These are phyloP conservation scores for Lordiphosa fenestrarum DNA, from an alignment of 2,888 invertebrate species.

Conservation along the genomic window DNA sequence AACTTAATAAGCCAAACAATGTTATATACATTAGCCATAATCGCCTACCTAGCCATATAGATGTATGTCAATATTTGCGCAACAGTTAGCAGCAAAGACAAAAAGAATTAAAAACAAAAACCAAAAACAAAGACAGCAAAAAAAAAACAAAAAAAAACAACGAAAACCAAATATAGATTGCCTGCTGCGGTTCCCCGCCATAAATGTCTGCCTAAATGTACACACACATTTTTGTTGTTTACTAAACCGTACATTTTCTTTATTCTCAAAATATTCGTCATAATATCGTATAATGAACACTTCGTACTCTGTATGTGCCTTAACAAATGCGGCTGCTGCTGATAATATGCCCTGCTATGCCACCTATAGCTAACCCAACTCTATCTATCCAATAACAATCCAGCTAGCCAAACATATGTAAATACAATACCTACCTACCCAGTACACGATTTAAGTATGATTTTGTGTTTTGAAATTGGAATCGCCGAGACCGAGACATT, in stretches of 20 bases:
- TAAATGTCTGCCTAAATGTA: conserved; percentile 59
- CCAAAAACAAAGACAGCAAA: conserved; percentile 25
- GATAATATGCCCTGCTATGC: conserved; percentile 41
- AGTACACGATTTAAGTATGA: conserved; percentile 13
- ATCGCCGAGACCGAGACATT: conserved; percentile 11
- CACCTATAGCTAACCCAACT: conserved; percentile 41
- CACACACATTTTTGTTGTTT: conserved; percentile 40
- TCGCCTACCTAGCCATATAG: conserved; percentile 30
- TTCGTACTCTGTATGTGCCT: conserved; percentile 49
- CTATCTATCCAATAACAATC: conserved; percentile 22
- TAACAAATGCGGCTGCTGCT: conserved; percentile 45
- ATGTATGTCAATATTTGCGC: conserved; percentile 58
- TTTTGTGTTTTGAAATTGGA: conserved; percentile 11
- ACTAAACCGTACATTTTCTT: conserved; percentile 15
- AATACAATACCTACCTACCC: conserved; percentile 30
- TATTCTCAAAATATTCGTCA: conserved; percentile 22
- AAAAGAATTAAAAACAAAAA: conserved; percentile 21
- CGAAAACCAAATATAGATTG: conserved; percentile 33
- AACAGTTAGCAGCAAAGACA: conserved; percentile 27
- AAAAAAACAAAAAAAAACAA: conserved; percentile 31
- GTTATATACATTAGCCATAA: conserved; percentile 39
- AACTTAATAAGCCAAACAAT: conserved; percentile 47
- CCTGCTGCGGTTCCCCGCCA: conserved; percentile 26
- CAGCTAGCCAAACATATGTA: conserved; percentile 35
- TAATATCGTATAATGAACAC: conserved; percentile 18